Evolutionary conservation across 2,888 invertebrate genomes (phyloP).

Genomic region (Trissolcus brochymenae): DNA sequence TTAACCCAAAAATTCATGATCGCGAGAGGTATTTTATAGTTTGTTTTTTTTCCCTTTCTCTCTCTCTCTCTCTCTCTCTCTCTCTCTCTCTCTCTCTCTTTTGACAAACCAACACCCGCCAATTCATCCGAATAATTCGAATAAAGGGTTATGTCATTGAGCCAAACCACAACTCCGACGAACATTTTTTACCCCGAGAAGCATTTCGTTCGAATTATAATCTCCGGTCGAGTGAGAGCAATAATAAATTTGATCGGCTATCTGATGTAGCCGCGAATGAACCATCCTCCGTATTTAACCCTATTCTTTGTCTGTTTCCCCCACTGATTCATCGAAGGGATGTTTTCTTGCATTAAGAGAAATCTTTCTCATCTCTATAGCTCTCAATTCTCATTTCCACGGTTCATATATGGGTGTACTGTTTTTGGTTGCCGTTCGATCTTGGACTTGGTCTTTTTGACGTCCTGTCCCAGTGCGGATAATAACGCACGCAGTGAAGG

Average conservation of each 20-base stretch:
- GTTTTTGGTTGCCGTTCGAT: conserved; percentile 32
- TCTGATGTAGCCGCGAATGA: conserved; percentile 17
- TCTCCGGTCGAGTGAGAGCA: conserved; percentile 6
- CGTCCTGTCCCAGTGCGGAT: conserved; percentile 50
- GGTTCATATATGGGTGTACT: conserved; percentile 1
- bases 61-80: neutral
- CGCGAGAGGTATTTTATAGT: neutral
- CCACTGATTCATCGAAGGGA: conserved; percentile 16
- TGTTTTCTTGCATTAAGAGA: conserved; percentile 38
- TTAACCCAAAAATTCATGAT: neutral
- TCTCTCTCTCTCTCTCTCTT: neutral
- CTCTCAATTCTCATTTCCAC: conserved; percentile 25
- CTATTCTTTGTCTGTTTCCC: conserved; percentile 8
- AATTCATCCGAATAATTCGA: too few relatives aligned
- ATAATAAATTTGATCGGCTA: conserved; percentile 29
- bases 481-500: conserved; percentile 49
- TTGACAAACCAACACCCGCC: neutral
- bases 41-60: neutral
- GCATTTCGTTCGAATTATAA: conserved; percentile 7
- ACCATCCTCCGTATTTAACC: conserved; percentile 32
- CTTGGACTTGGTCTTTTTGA: conserved; percentile 46
- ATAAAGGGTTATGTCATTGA: too few relatives aligned
- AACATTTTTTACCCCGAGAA: conserved; percentile 1
- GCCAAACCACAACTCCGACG: neutral
- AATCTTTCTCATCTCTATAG: conserved; percentile 47